Evolutionary conservation across 2,113 vertebrate genomes (phyloP), one percentile per base, ranked within the genome.

Genomic region (Vanacampus margaritifer): DNA sequence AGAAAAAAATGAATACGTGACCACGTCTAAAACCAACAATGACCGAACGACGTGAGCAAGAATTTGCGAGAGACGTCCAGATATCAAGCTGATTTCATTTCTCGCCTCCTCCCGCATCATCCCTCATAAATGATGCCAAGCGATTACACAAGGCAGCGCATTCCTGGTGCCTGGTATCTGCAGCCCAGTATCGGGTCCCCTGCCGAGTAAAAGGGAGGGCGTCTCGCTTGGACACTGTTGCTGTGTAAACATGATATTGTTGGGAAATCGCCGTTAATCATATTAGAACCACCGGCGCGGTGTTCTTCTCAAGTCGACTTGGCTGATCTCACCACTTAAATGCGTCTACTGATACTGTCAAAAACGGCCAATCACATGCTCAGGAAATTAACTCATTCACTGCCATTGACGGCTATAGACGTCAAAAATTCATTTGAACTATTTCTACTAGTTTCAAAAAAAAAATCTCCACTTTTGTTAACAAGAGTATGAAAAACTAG

Each of bases 101-200:
- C 79, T 79, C 75, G 13, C 75, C 73, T 46, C 43, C 43, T 66
- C 21, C 14, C 53, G 65, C 57, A 50, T 74, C 78, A 72, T 50
- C 50, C 51, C 50, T 65, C 36, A 45, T 56, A 58, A 39, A 73
- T 61, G 2, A 41, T 76, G 78, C 80, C 83, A 85, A 73, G 56
- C 35, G 16, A 85, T 90, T 86, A 82, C 82, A 72, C 73, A 90
- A 87, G 28, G 1, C 26, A 54, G 72, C 65, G 10, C 79, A 88
- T 86, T 86, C 84, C 77, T 83, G 71, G 84, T 88, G 84, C 86
- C 89, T 88, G 85, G 86, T 89, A 89, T 90, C 84, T 78, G 68
- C 69, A 68, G 68, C 46, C 59, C 61, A 60, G 54, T 57, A 57
- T 57, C 54, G 32, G 84, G 84, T 81, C 84, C 84, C 87, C 85